phyloP scores from a whole-genome alignment of 1,140 invertebrate genomes.

The Xylocopa sonorina region DNA sequence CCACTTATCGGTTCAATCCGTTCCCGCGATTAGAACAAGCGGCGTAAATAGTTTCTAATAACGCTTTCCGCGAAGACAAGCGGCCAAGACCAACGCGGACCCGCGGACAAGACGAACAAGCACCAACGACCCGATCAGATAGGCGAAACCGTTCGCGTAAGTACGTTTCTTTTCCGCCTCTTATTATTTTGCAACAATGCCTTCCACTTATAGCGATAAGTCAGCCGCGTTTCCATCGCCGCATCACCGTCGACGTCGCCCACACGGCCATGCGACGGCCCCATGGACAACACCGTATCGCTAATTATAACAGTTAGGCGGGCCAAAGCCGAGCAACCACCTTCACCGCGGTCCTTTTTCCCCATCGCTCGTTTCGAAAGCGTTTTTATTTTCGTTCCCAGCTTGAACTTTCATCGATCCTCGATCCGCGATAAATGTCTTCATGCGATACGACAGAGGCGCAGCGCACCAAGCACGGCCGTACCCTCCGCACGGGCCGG shows the following conservation, averaged over 20 bases:
- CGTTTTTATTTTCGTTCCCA: too few species aligned
- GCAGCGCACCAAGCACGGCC: slow-evolving; percentile 21
- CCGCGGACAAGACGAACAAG: not conserved
- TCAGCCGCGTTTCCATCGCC: not conserved
- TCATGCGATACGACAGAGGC: slow-evolving; percentile 62
- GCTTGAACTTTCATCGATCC: slow-evolving; percentile 58
- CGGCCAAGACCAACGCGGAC: not conserved
- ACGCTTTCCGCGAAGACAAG: slow-evolving; percentile 4
- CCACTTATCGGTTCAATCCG: slow-evolving; percentile 1
- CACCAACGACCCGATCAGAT: slow-evolving; percentile 5
- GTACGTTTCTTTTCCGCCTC: not conserved
- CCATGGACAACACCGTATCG: slow-evolving; percentile 12
- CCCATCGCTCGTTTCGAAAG: not conserved
- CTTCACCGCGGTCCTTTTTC: too few species aligned
- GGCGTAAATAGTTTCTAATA: slow-evolving; percentile 32
- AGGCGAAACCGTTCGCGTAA: not conserved
- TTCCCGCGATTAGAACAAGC: slow-evolving; percentile 17
- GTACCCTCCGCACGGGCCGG: slow-evolving; percentile 62
- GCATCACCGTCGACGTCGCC: slow-evolving; percentile 5
- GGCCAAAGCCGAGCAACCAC: slow-evolving; percentile 1
- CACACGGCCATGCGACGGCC: slow-evolving; percentile 12
- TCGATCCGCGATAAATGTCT: slow-evolving; percentile 69
- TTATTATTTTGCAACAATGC: slow-evolving; percentile 26
- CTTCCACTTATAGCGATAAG: slow-evolving; percentile 21
- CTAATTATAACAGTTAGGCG: slow-evolving; percentile 43